A percentile compares a stretch with the other conserved stretches of the same genome.
These are phyloP conservation scores for Melospiza georgiana DNA, from an alignment of 2,113 vertebrate genomes.

Conservation along the genomic window DNA sequence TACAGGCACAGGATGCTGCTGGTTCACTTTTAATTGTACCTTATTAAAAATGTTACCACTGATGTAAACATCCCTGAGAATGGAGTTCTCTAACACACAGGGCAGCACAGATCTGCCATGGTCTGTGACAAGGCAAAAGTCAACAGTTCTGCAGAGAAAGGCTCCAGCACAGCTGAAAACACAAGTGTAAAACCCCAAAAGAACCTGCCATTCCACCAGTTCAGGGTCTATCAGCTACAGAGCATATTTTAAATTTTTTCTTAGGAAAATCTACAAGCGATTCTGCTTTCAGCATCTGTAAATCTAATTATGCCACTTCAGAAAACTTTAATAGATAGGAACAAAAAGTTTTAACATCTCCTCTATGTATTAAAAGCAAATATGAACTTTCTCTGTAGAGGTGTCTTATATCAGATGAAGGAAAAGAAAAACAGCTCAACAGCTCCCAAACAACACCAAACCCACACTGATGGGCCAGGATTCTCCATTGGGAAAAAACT, in stretches of 20 bases:
- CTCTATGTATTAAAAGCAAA: neutral
- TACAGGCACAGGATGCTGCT: neutral
- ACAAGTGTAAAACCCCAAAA: neutral
- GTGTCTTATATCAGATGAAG: neutral
- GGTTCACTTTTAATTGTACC: neutral
- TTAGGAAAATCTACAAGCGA: neutral
- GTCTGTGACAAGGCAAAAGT: neutral
- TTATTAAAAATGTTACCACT: neutral
- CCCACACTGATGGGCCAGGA: neutral
- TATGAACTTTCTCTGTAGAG: neutral
- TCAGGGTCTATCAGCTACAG: neutral
- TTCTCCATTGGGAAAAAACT: rapidly evolving
- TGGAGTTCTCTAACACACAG: neutral
- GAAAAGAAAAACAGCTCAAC: neutral
- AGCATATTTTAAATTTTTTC: neutral
- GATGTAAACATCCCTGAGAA: neutral
- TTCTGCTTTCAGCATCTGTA: neutral
- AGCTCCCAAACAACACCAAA: neutral
- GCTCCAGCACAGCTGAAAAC: neutral
- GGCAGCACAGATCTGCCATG: neutral
- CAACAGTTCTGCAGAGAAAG: neutral
- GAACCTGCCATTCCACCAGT: neutral
- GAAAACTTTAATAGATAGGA: neutral
- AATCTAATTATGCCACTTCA: neutral
- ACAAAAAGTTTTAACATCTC: neutral